Evolutionary conservation across 2,113 vertebrate species (phyloP).

Genomic region (Stegastes partitus): DNA sequence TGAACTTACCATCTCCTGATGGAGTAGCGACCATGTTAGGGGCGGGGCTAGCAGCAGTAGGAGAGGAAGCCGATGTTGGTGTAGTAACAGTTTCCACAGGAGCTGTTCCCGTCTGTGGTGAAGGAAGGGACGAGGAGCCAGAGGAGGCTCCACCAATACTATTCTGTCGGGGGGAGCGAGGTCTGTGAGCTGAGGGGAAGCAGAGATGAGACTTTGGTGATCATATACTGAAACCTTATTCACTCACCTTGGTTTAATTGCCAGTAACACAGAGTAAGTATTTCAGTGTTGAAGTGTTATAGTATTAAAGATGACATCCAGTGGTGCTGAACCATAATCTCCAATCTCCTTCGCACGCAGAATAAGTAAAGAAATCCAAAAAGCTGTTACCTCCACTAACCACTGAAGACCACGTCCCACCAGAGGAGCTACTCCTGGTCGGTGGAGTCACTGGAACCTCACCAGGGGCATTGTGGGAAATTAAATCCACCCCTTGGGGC

Average conservation of each 20-base stretch:
- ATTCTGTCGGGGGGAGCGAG: slow-evolving; percentile 95
- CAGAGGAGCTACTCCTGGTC: slow-evolving; percentile 92
- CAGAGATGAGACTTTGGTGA: not conserved
- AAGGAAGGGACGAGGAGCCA: slow-evolving; percentile 88
- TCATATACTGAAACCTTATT: not conserved
- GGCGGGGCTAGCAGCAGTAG: slow-evolving; percentile 92
- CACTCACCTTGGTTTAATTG: too few relatives aligned
- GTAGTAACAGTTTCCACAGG: slow-evolving; percentile 88
- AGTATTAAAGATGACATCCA: not conserved
- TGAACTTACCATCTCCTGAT: slow-evolving; percentile 88
- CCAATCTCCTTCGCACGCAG: not conserved
- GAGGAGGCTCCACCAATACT: slow-evolving; percentile 86
- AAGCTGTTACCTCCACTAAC: slow-evolving; percentile 93
- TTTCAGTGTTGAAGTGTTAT: too few relatives aligned
- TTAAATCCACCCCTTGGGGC: slow-evolving; percentile 92
- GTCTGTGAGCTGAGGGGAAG: slow-evolving; percentile 90
- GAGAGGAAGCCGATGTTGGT: slow-evolving; percentile 90
- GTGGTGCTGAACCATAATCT: not conserved
- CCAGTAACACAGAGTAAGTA: too few relatives aligned
- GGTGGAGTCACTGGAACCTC: slow-evolving; percentile 88
- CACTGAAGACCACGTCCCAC: slow-evolving; percentile 98
- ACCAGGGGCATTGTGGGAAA: slow-evolving; percentile 91
- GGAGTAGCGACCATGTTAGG: slow-evolving; percentile 91
- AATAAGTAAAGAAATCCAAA: not conserved
- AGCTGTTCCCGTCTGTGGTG: slow-evolving; percentile 90